These are phyloP conservation scores for Calameuta idolon DNA, from an alignment of 2,888 invertebrate species.

Conservation along the genomic window DNA sequence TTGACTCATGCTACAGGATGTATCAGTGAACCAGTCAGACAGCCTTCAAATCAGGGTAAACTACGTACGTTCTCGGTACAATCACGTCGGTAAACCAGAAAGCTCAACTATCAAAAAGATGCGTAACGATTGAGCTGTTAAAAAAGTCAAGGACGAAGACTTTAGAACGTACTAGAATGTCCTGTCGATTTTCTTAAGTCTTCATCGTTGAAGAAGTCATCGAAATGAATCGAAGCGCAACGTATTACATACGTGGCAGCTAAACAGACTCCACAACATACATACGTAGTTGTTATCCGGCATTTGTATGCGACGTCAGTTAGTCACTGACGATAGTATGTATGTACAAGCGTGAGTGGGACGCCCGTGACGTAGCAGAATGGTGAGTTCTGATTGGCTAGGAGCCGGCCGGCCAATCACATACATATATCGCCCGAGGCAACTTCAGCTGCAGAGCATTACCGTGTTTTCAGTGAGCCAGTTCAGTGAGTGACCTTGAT, in stretches of 20 bases:
- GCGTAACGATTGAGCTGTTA: background rate
- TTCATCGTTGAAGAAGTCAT: background rate
- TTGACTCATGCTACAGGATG: background rate
- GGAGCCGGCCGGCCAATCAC: conserved; percentile 22
- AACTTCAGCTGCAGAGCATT: conserved; percentile 40
- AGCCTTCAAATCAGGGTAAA: background rate
- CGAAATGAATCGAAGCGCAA: background rate
- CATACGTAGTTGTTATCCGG: no score
- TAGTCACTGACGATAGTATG: background rate
- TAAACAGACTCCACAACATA: no score
- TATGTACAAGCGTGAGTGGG: conserved; percentile 13
- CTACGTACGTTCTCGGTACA: background rate
- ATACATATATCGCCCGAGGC: conserved; percentile 38
- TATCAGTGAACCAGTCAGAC: background rate
- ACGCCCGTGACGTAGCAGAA: conserved; percentile 10
- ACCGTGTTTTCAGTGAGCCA: conserved; percentile 51
- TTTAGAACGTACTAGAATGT: conserved; percentile 3
- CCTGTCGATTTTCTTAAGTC: conserved; percentile 9
- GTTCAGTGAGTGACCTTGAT: conserved; percentile 51
- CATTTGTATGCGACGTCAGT: background rate
- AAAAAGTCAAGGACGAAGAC: background rate
- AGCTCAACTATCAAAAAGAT: background rate
- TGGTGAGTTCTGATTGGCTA: conserved; percentile 29
- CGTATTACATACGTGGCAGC: background rate
- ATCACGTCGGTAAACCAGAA: background rate